phyloP scores from a whole-genome alignment of 1,140 invertebrate genomes.

The Caenorhabditis elegans region DNA sequence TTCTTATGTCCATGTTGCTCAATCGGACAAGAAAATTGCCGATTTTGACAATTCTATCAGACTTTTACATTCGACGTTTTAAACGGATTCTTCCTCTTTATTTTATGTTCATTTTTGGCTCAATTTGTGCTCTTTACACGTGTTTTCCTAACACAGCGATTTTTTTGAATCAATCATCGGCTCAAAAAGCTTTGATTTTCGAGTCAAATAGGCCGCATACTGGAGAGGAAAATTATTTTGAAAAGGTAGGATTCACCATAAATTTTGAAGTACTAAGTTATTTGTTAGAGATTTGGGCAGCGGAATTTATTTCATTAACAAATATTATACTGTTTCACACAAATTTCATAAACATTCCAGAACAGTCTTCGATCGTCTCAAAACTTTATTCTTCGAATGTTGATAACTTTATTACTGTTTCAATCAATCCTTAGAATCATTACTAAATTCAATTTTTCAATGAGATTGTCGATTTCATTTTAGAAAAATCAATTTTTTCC shows the following conservation, averaged over 20 bases:
- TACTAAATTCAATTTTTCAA: too few species aligned
- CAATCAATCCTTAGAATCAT: too few species aligned
- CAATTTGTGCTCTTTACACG: not conserved
- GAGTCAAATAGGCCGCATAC: not conserved
- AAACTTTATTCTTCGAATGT: too few species aligned
- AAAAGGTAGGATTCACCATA: not conserved
- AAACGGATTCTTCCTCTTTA: not conserved
- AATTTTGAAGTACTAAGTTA: too few species aligned
- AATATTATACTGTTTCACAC: too few species aligned
- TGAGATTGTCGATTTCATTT: too few species aligned
- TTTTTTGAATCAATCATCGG: not conserved
- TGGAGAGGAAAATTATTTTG: not conserved
- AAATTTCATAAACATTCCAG: too few species aligned
- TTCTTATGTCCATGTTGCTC: slow-evolving; percentile 24
- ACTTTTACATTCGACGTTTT: not conserved
- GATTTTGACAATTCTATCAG: not conserved
- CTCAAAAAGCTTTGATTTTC: not conserved
- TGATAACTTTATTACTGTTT: too few species aligned
- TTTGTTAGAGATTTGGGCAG: too few species aligned
- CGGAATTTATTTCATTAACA: too few species aligned
- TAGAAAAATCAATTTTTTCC: too few species aligned
- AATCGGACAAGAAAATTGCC: not conserved
- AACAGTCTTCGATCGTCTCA: too few species aligned
- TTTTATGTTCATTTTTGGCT: not conserved
- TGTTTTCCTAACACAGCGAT: not conserved